A percentile compares a stretch with the other conserved stretches of the same genome.
Evolutionary conservation across 1,140 invertebrate genomes (phyloP).

Genomic region (Spodoptera frugiperda): DNA sequence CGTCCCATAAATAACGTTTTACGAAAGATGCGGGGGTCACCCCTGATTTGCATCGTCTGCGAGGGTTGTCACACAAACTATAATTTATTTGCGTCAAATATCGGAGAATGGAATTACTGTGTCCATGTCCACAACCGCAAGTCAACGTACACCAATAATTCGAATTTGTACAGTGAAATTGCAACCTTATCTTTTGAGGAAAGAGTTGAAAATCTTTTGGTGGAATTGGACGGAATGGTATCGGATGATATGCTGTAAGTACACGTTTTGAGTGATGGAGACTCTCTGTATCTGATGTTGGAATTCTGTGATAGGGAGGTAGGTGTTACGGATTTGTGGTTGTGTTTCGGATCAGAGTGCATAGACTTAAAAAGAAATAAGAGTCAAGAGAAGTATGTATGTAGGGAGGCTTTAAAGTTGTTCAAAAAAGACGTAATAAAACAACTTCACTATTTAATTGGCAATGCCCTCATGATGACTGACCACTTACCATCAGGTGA

Average conservation of each 20-base stretch:
- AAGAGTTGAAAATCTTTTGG: too few species aligned
- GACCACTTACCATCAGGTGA: too few species aligned
- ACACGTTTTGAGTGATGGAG: conserved; percentile 23
- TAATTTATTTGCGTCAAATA: conserved; percentile 72
- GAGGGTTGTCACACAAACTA: conserved; percentile 60
- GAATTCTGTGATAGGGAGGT: conserved; percentile 8
- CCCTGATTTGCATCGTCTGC: conserved; percentile 67
- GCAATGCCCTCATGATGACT: too few species aligned
- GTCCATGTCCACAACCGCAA: conserved; percentile 35
- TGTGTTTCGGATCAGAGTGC: neutral
- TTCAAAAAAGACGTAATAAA: too few species aligned
- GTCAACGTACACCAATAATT: too few species aligned
- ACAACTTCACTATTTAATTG: too few species aligned
- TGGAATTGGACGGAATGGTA: too few species aligned
- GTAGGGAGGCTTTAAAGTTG: too few species aligned
- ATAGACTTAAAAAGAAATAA: too few species aligned
- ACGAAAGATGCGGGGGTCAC: conserved; percentile 50
- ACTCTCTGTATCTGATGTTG: neutral
- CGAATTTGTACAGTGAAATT: too few species aligned
- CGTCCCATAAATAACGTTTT: conserved; percentile 61
- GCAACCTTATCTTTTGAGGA: too few species aligned
- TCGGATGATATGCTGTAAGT: neutral
- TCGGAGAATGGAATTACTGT: conserved; percentile 61
- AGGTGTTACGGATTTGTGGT: neutral
- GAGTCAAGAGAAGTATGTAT: too few species aligned